Base-by-base conservation (phyloP, 2,888 invertebrate genomes). In the Nephrotoma guestfalica region DNA sequence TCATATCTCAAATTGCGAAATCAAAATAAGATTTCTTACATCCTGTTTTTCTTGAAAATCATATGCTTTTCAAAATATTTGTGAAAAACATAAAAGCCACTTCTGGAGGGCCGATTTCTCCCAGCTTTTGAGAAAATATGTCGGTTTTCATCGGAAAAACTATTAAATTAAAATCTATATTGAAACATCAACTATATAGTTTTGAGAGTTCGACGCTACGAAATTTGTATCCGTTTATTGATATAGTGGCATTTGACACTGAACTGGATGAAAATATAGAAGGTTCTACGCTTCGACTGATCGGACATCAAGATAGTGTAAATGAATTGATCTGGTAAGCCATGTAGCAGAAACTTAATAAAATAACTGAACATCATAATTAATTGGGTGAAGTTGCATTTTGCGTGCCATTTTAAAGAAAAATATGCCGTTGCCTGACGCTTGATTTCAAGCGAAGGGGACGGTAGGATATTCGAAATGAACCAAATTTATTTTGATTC, bases 121-220 rank as follows among this genome's bases (percentile, higher is more conserved):
- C 30, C 30, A 30, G 30, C 2, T 30, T 30, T 30, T 30, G 30
- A 30, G 30, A 30, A 30, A 30, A 30, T 0, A 0, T 30, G 30
- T 2, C 0, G n/a, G n/a, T n/a, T n/a, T n/a, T n/a, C n/a, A n/a
- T 95, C 89, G 93, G 93, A 88, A 93, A 94, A 88, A 91, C 95
- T 86, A 90, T 95, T 30, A 92, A 91, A 41, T n/a, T n/a, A n/a
- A n/a, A 93, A 93, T 87, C 90, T 95, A 86, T 91, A 86, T 93
- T 95, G 89, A 92, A 93, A 88, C 96, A 94, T 89, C 91, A 92
- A 87, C 92, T 94, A 45, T 93, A 94, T 87, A 92, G 93, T 88
- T 94, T 95, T 91, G 94, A 94, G 89, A 95, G 96, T 91, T 96
- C 96, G 0, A 92, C 92, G 87, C 89, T 94, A 42, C 94, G 95